Evolutionary conservation across 2,888 invertebrate genomes (phyloP).

Genomic region (Clunio marinus): DNA sequence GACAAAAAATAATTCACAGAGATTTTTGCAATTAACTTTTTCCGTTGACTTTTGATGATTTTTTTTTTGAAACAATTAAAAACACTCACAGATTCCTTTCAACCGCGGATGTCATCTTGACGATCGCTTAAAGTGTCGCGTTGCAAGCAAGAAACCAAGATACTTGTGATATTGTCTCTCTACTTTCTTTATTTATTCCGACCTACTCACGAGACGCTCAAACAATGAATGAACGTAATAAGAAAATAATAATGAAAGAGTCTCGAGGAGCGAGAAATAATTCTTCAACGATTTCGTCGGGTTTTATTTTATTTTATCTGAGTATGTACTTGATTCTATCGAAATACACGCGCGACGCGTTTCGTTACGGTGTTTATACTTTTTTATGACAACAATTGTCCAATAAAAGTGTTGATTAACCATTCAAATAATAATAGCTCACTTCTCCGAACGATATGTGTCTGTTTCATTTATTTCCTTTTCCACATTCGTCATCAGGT

Average conservation of each 20-base stretch:
- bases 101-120: neutral
- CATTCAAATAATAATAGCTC: neutral
- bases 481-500: too few relatives aligned
- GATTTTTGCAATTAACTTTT: too few relatives aligned
- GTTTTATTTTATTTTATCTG: conserved; percentile 6
- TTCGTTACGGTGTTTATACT: neutral
- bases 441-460: too few relatives aligned
- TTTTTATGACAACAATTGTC: neutral
- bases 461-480: too few relatives aligned
- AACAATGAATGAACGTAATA: conserved; percentile 24
- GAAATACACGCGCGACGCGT: neutral
- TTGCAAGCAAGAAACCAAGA: neutral
- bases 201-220: conserved; percentile 2
- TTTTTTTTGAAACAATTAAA: too few relatives aligned
- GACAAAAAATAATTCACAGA: too few relatives aligned
- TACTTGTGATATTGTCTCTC: neutral
- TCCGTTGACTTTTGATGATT: too few relatives aligned
- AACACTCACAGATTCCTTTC: neutral
- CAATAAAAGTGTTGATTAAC: too few relatives aligned
- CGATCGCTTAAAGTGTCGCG: neutral
- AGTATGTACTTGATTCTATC: neutral
- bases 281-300: neutral
- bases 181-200: neutral
- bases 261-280: neutral
- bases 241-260: neutral